These are phyloP conservation scores for Leontopithecus rosalia DNA, from an alignment of 2,797 vertebrate species.

Conservation along the genomic window DNA sequence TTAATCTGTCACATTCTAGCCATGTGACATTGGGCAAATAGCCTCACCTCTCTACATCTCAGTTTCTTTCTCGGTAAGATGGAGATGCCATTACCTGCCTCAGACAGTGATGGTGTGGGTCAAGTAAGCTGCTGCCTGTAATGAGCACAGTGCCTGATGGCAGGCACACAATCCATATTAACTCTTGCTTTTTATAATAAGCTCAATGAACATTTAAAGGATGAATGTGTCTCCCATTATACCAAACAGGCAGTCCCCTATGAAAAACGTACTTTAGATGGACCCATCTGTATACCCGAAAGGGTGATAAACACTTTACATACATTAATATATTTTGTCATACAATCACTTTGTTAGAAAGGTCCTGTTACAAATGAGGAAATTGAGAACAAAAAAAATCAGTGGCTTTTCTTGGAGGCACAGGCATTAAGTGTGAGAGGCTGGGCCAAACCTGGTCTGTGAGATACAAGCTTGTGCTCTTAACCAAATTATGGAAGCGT, in stretches of 20 bases:
- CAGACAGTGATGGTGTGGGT: not conserved
- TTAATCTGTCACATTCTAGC: not conserved
- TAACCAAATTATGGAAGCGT: not conserved
- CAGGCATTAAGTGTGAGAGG: not conserved
- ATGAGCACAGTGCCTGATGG: not conserved
- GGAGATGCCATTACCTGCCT: not conserved
- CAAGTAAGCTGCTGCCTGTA: not conserved
- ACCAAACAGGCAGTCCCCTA: not conserved
- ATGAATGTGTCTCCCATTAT: not conserved
- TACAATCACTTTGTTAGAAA: not conserved
- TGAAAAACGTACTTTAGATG: slow-evolving; percentile 14
- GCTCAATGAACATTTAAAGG: slow-evolving; percentile 35
- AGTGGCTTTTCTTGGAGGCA: not conserved
- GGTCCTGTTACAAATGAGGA: not conserved
- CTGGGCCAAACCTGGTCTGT: not conserved
- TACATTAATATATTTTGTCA: not conserved
- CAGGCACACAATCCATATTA: not conserved
- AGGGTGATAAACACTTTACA: not conserved
- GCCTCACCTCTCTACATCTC: not conserved
- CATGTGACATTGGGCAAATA: not conserved
- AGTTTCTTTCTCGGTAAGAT: not conserved
- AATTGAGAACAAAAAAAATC: not conserved
- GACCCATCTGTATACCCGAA: not conserved
- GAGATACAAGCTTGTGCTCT: not conserved
- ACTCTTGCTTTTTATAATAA: slow-evolving; percentile 32